Evolutionary conservation across 2,888 invertebrate genomes (phyloP), one percentile per base, ranked within the genome.

Genomic region (Limnephilus rhombicus): DNA sequence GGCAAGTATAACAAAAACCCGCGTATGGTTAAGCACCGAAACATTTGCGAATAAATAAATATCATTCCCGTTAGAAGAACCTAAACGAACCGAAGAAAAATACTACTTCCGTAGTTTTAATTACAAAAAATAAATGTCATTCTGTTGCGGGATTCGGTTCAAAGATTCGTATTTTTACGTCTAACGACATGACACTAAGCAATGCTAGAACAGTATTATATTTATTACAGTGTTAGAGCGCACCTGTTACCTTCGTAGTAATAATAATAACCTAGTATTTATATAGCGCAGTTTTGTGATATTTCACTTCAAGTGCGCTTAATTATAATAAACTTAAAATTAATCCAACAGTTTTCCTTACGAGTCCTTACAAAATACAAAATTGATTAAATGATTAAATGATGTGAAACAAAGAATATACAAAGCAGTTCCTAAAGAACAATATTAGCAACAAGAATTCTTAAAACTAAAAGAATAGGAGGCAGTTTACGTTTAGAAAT

Each of bases 41-140:
- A 82, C 82, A 82, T 82, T 82, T 29, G 29, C 34, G 82, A 82
- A 82, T 68, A 68, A 24, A 68, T 68, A 68, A 24, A 68, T 68
- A 68, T 9, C 24, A 68, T 13, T 86, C 45, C 86, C 86, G 86
- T 49, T 86, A 86, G 18, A 18, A 11, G 83, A 45, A 86, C 37
- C n/a, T 24, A 86, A 86, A 45, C 86, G 86, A 86, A 86, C 86
- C 86, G 45, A 86, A 49, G 45, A 41, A 86, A 86, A 45, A 45
- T n/a, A 29, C 45, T 12, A 29, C 45, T 45, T 45, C 68, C 68
- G 68, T 49, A 86, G 11, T 86, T 86, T 45, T 45, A 45, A 86
- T 86, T 86, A 24, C 37, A 34, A 86, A 86, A 86, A 24, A 41
- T 85, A 85, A 45, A 86, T n/a, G 86, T 29, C 86, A 68, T 68